Conservation (phyloP, 1,140 invertebrate species). For the Mylabris phalerata region DNA sequence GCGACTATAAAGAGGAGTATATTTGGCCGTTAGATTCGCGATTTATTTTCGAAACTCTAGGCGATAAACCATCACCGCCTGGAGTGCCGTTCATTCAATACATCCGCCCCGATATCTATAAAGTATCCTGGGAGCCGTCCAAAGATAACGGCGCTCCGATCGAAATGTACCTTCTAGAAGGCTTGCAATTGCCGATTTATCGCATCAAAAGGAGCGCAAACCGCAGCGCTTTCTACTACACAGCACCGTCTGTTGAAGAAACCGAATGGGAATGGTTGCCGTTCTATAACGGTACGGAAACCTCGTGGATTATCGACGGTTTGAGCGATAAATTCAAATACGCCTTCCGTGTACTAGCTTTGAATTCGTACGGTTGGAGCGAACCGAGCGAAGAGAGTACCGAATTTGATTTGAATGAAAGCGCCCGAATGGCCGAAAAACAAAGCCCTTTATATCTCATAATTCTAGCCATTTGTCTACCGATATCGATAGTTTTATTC, state of each 20-base stretch:
- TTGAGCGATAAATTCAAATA: constrained; percentile 57
- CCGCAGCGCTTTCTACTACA: constrained; percentile 33
- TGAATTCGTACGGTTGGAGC: constrained; percentile 79
- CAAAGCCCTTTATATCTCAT: constrained; percentile 49
- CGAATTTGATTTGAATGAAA: constrained; percentile 47
- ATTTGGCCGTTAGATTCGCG: constrained; percentile 59
- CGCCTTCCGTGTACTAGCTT: constrained; percentile 68
- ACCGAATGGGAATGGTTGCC: constrained; percentile 52
- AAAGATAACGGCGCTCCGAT: constrained; percentile 59
- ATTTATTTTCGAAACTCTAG: constrained; percentile 69
- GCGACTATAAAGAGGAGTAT: constrained; percentile 49
- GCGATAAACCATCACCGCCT: constrained; percentile 59
- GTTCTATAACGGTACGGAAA: constrained; percentile 76
- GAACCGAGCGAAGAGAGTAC: constrained; percentile 51
- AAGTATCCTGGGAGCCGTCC: constrained; percentile 65
- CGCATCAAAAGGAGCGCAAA: constrained; percentile 35
- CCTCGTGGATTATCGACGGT: constrained; percentile 69
- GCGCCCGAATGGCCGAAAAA: constrained; percentile 52
- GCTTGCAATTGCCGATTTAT: constrained; percentile 35
- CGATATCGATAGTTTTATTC: constrained; percentile 43
- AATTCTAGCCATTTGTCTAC: constrained; percentile 52
- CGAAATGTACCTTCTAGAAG: constrained; percentile 55
- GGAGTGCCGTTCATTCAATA: constrained; percentile 59
- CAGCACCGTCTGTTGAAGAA: constrained; percentile 43
- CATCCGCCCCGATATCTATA: constrained; percentile 57